Evolutionary conservation across 30 jellyfish, hydroid and myxozoan genomes (phyloP), one percentile per base, ranked within the genome.

Genomic region (Mastigias papua): DNA sequence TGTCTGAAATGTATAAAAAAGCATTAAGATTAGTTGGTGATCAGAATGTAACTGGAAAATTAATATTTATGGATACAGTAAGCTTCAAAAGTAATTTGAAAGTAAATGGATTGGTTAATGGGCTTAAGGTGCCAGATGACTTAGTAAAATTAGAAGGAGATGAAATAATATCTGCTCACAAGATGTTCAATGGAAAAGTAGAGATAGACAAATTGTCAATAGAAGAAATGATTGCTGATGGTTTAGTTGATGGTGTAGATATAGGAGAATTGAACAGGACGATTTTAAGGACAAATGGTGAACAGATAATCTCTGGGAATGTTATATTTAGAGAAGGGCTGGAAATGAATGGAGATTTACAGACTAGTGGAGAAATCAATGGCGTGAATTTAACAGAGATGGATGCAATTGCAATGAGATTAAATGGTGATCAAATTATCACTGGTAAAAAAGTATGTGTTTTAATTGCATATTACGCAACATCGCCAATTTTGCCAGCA

Each of bases 241-340:
- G 98, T 15, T 54, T 95, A 49, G 72, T 90, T 34, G 96, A 90
- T 49, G 96, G 96, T 27, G 95, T 86, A 50, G 87, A 95, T 74
- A 48, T 95, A 16, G 86, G 94, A 11, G 86, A 90, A 23, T 76
- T 95, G 66, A 79, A 86, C 70, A 61, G 46, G 19, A 90, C 90
- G 2, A 87, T 95, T 49, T 42, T 95, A 77, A 86, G 80, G 60
- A 71, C 34, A 21, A 19, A 58, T 61, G 99, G 98, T 16, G 82
- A 74, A 35, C 99, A 95, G 74, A 73, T 63, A 1, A 50, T 95
- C 34, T 78, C 97, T 20, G 99, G 90, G 20, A 49, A 89, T 34
- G 86, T 77, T 5, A 73, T 76, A 34, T 89, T 85, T 57, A 65
- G 58, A 25, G 28, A 57, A 1, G 89, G 96, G 2, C 35, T 92